phyloP scores from a whole-genome alignment of 1,140 invertebrate genomes.

The Palaemon carinicauda region DNA sequence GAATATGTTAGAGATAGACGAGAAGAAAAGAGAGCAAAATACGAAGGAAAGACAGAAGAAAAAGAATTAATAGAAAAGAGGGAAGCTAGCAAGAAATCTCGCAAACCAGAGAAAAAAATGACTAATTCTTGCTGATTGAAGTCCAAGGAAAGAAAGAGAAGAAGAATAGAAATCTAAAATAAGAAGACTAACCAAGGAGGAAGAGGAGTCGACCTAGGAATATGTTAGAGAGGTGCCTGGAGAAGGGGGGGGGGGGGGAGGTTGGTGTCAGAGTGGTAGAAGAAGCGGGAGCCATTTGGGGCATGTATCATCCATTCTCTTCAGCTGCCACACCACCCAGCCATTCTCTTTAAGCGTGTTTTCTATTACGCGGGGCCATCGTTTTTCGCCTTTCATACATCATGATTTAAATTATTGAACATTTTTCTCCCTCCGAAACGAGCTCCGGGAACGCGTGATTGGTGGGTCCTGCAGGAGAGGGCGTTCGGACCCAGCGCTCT shows the following conservation, averaged over 20 bases:
- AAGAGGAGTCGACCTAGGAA: not conserved
- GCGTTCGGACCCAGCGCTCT: too few species aligned
- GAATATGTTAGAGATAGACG: not conserved
- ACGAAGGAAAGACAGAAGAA: not conserved
- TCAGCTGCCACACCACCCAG: not conserved
- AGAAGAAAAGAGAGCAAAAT: not conserved
- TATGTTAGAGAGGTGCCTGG: not conserved
- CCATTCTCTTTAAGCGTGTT: not conserved
- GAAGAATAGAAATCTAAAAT: too few species aligned
- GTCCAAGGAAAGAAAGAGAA: not conserved
- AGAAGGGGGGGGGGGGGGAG: not conserved
- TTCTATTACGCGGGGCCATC: too few species aligned
- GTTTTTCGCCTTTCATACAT: too few species aligned
- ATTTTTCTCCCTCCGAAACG: too few species aligned
- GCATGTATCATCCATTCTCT: not conserved
- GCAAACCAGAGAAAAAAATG: not conserved
- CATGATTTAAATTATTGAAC: too few species aligned
- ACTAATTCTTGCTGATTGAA: too few species aligned
- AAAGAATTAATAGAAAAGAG: not conserved
- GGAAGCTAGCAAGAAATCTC: not conserved
- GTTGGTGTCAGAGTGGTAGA: too few species aligned
- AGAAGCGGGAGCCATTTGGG: not conserved
- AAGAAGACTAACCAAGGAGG: too few species aligned
- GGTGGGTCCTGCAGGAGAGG: too few species aligned
- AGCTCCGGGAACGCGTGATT: too few species aligned